phyloP scores from a whole-genome alignment of 1,140 invertebrate genomes.

The Orchesella cincta region DNA sequence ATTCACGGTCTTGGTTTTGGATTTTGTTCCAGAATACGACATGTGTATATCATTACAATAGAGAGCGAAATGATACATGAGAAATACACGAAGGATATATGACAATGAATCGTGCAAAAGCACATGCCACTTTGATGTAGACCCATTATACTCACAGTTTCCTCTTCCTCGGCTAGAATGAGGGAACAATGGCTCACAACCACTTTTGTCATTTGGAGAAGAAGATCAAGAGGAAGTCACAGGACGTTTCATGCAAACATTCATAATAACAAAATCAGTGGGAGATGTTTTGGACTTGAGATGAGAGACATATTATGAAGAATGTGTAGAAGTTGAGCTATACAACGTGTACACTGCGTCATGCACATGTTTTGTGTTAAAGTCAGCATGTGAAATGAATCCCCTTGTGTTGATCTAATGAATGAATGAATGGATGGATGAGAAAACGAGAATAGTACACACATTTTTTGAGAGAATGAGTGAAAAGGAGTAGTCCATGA shows the following conservation, averaged over 20 bases:
- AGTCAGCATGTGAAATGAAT: constrained; percentile 30
- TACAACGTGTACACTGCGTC: neutral
- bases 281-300: constrained; percentile 14
- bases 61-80: too few relatives aligned
- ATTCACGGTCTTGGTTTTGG: too few relatives aligned
- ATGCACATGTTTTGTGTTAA: neutral
- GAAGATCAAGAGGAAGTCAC: constrained; percentile 15
- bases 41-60: too few relatives aligned
- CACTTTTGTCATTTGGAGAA: neutral
- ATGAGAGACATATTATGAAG: neutral
- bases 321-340: neutral
- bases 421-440: constrained; percentile 14
- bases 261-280: constrained; percentile 21
- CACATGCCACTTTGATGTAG: constrained; percentile 12
- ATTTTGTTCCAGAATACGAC: too few relatives aligned
- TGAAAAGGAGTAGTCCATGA: neutral
- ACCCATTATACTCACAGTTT: neutral
- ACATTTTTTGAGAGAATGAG: constrained; percentile 2
- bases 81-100: too few relatives aligned
- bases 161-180: neutral
- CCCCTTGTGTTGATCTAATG: constrained; percentile 11
- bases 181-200: neutral
- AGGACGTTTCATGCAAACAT: constrained; percentile 24
- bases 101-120: too few relatives aligned
- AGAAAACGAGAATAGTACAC: too few relatives aligned